Evolutionary conservation across 1,140 invertebrate species (phyloP).

Genomic region (Nylanderia fulva): DNA sequence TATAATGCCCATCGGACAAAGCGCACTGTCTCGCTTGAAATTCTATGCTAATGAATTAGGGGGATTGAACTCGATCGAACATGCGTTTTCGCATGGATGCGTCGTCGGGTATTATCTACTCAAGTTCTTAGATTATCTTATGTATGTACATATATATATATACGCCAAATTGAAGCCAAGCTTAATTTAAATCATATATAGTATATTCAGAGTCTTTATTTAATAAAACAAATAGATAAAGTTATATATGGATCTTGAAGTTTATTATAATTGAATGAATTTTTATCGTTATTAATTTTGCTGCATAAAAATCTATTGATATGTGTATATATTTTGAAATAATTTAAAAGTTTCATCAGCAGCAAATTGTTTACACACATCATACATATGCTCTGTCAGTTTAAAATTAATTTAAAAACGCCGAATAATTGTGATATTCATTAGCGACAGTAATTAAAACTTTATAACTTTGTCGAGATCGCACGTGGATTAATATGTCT

Average conservation of each 20-base stretch:
- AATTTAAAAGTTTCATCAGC: constrained; percentile 24
- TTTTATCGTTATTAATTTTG: not conserved
- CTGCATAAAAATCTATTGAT: not conserved
- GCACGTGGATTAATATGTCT: constrained; percentile 24
- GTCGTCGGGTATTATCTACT: constrained; percentile 14
- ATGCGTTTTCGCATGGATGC: constrained; percentile 11
- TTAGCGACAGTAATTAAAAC: constrained; percentile 31
- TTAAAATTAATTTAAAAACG: constrained; percentile 15
- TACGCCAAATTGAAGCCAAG: constrained; percentile 16
- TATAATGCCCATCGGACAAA: constrained; percentile 68
- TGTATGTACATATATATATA: too few relatives aligned
- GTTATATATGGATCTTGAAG: not conserved
- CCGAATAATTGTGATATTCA: constrained; percentile 4
- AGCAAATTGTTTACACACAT: not conserved
- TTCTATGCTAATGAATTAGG: constrained; percentile 73
- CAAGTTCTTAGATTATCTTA: constrained; percentile 38
- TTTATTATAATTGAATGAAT: not conserved
- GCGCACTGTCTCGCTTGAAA: constrained; percentile 56
- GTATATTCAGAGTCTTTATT: too few relatives aligned
- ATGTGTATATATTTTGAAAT: not conserved
- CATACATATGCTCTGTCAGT: not conserved
- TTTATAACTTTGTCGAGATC: constrained; percentile 29
- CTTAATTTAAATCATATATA: constrained; percentile 31
- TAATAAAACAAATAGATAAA: not conserved
- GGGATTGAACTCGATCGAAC: constrained; percentile 55